phyloP scores from a whole-genome alignment of 2,888 invertebrate genomes.

The Peribatodes rhomboidaria region DNA sequence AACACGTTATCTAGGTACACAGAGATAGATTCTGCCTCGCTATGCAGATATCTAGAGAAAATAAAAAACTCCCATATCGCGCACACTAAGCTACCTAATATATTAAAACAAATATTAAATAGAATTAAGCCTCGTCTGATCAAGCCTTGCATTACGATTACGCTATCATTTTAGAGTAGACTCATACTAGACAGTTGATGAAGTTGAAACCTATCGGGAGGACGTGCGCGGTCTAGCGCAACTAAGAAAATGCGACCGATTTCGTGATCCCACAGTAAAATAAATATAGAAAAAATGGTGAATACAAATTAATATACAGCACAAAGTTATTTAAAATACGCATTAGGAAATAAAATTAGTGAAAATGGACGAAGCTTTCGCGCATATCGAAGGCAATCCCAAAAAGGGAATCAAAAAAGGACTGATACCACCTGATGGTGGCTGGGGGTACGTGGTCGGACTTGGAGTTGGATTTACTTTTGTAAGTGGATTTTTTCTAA shows the following conservation, averaged over 20 bases:
- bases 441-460: conserved; percentile 93
- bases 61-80: not conserved
- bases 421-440: conserved; percentile 89
- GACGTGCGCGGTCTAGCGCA: conserved; percentile 53
- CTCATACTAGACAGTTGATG: conserved; percentile 46
- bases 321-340: conserved; percentile 22
- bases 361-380: conserved; percentile 80
- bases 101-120: not conserved
- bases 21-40: no score
- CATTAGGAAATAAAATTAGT: conserved; percentile 24
- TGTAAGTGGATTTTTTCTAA: conserved; percentile 83
- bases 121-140: conserved; percentile 25
- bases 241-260: conserved; percentile 33
- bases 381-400: conserved; percentile 67
- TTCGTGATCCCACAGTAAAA: conserved; percentile 5
- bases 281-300: conserved; percentile 24
- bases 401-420: conserved; percentile 57
- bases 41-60: no score
- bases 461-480: conserved; percentile 91
- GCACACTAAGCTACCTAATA: not conserved
- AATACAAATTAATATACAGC: conserved; percentile 13
- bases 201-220: conserved; percentile 53
- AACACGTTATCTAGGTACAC: no score
- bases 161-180: conserved; percentile 25
- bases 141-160: conserved; percentile 16